Conservation (phyloP, 2,797 vertebrate species). For the Lagodon rhomboides region DNA sequence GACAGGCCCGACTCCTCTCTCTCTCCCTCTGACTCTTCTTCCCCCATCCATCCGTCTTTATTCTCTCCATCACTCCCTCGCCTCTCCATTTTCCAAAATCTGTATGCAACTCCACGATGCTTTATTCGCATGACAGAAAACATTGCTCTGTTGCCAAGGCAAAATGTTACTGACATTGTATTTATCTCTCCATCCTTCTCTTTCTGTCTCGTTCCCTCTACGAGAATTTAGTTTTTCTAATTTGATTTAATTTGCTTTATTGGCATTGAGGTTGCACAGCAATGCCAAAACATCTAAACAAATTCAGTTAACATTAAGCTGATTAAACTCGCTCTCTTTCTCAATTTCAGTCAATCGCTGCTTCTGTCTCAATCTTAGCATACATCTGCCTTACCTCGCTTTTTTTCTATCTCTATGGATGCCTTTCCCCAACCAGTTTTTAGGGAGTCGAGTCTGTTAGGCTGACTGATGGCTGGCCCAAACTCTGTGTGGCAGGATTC, state of each 20-base stretch:
- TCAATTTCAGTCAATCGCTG: constrained; percentile 12
- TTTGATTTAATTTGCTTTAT: constrained; percentile 53
- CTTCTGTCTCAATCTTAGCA: constrained; percentile 8
- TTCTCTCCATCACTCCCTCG: constrained; percentile 44
- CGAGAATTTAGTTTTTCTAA: constrained; percentile 34
- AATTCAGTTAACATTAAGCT: constrained; percentile 48
- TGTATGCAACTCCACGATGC: constrained; percentile 39
- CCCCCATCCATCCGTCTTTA: constrained; percentile 48
- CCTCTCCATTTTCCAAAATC: constrained; percentile 45
- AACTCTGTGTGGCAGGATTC: constrained; percentile 55
- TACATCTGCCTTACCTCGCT: background rate
- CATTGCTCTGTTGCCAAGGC: constrained; percentile 20
- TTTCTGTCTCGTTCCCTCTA: background rate
- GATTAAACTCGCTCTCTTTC: constrained; percentile 31
- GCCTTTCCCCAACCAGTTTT: constrained; percentile 9
- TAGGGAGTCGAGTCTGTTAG: constrained; percentile 47
- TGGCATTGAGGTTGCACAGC: constrained; percentile 41
- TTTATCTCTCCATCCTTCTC: constrained; percentile 26
- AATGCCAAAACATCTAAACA: constrained; percentile 50
- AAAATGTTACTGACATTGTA: constrained; percentile 19
- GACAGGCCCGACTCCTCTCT: constrained; percentile 60
- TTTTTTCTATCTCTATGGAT: background rate
- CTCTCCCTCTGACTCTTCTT: constrained; percentile 30
- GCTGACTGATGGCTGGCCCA: constrained; percentile 47
- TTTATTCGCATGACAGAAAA: constrained; percentile 47